phyloP scores from a whole-genome alignment of 2,113 vertebrate species.

The Hylia prasina region DNA sequence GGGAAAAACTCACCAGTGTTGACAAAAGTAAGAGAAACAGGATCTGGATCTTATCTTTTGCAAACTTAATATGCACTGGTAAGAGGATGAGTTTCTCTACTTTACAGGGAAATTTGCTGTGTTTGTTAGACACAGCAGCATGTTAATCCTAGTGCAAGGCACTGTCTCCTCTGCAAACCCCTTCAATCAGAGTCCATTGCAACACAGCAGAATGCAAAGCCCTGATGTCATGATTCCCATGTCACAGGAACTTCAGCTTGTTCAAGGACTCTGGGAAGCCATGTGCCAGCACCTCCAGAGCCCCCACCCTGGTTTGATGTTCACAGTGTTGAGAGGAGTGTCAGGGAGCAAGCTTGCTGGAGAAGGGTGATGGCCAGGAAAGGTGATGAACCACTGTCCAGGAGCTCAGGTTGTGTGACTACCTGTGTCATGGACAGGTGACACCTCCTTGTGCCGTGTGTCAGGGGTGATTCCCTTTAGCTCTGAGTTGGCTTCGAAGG shows the following conservation, averaged over 20 bases:
- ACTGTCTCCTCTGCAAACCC: background rate
- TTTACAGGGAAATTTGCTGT: background rate
- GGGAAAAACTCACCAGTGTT: background rate
- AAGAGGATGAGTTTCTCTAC: background rate
- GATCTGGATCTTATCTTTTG: background rate
- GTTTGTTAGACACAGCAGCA: background rate
- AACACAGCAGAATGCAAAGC: background rate
- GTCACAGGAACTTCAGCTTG: background rate
- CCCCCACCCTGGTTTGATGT: background rate
- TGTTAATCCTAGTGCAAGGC: background rate
- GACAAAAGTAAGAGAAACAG: background rate
- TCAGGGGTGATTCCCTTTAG: background rate
- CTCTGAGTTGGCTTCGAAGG: background rate
- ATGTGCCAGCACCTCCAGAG: accelerated
- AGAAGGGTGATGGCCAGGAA: background rate
- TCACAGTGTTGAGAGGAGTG: background rate
- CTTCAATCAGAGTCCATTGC: accelerated
- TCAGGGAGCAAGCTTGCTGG: background rate
- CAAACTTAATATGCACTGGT: background rate
- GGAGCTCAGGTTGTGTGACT: background rate
- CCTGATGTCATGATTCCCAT: background rate
- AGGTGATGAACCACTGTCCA: background rate
- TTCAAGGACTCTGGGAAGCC: background rate
- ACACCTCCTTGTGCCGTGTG: background rate
- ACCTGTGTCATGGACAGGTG: background rate